Evolutionary conservation across 2,113 vertebrate genomes (phyloP).

Genomic region (Nycticorax nycticorax): DNA sequence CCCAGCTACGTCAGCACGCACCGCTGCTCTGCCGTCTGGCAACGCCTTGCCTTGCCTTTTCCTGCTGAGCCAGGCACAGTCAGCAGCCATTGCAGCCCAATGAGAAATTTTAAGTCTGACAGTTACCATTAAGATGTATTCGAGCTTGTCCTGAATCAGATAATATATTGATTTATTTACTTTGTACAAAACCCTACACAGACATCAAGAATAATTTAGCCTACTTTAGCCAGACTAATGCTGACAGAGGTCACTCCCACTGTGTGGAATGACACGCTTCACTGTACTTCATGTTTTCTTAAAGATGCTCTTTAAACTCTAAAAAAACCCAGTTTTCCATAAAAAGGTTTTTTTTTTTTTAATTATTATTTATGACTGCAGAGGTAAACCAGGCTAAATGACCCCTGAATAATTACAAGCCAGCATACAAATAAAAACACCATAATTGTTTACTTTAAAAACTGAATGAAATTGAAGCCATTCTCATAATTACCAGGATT

Average conservation of each 20-base stretch:
- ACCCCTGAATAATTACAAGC: neutral
- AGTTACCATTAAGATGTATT: neutral
- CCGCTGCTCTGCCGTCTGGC: fast-evolving
- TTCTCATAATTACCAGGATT: neutral
- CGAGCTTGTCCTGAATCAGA: neutral
- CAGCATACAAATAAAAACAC: neutral
- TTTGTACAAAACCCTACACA: neutral
- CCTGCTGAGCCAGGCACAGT: neutral
- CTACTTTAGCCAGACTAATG: neutral
- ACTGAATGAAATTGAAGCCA: fast-evolving
- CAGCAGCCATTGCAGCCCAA: neutral
- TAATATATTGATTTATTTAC: neutral
- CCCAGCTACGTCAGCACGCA: fast-evolving
- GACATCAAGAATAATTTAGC: neutral
- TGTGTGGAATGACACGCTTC: neutral
- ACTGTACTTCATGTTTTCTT: neutral
- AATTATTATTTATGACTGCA: neutral
- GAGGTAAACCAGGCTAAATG: neutral
- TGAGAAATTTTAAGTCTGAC: neutral
- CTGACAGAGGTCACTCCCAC: neutral
- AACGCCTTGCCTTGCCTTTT: neutral
- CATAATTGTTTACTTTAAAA: neutral
- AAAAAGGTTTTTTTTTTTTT: neutral
- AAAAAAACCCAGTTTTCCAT: neutral
- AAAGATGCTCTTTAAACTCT: neutral